Evolutionary conservation across 2,888 invertebrate genomes (phyloP).

Genomic region (Rhagonycha fulva): DNA sequence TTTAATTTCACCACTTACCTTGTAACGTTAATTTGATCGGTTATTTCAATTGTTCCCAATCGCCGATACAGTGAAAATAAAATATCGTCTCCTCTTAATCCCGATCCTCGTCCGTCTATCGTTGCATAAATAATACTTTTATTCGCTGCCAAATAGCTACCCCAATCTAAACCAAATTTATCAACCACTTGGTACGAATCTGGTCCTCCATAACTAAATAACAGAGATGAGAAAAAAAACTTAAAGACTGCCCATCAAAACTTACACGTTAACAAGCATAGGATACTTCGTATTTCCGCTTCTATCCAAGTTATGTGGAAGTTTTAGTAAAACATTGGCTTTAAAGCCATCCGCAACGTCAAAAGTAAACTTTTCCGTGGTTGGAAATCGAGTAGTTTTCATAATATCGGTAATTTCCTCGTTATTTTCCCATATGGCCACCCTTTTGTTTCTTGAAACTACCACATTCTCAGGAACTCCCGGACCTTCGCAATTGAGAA

Average conservation of each 20-base stretch:
- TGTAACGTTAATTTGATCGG: slow-evolving; percentile 87
- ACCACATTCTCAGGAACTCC: slow-evolving; percentile 75
- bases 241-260: slow-evolving; percentile 36
- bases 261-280: slow-evolving; percentile 83
- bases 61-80: slow-evolving; percentile 81
- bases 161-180: slow-evolving; percentile 84
- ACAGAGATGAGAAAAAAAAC: not conserved
- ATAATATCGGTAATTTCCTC: slow-evolving; percentile 59
- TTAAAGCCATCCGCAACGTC: slow-evolving; percentile 68
- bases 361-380: slow-evolving; percentile 63
- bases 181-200: slow-evolving; percentile 84
- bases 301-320: slow-evolving; percentile 73
- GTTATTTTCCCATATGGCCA: slow-evolving; percentile 71
- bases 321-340: slow-evolving; percentile 74
- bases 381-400: slow-evolving; percentile 60
- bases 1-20: slow-evolving; percentile 59
- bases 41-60: slow-evolving; percentile 88
- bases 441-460: slow-evolving; percentile 58
- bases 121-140: slow-evolving; percentile 84
- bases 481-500: slow-evolving; percentile 83
- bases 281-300: slow-evolving; percentile 76
- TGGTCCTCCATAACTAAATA: slow-evolving; percentile 87
- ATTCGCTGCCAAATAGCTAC: slow-evolving; percentile 81
- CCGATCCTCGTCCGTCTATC: slow-evolving; percentile 91
- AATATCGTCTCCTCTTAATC: slow-evolving; percentile 80